Evolutionary conservation across 2,797 vertebrate genomes (phyloP).

Genomic region (Chromis chromis): DNA sequence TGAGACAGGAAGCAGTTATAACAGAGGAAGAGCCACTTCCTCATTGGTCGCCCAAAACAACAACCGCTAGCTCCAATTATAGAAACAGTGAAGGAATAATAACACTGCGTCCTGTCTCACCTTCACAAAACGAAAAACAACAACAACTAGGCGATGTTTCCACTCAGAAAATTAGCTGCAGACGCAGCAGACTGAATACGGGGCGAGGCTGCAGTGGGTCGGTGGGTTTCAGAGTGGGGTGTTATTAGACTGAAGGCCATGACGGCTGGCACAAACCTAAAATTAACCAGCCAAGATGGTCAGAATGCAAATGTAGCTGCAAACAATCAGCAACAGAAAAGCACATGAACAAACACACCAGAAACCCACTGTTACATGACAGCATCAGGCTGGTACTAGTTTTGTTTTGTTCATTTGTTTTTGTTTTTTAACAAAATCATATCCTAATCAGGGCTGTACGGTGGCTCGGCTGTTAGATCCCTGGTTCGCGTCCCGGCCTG

Average conservation of each 20-base stretch:
- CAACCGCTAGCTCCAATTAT: conserved; percentile 69
- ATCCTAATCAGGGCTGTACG: too few relatives aligned
- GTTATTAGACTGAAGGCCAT: conserved; percentile 17
- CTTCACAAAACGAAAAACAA: conserved; percentile 18
- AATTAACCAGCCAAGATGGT: conserved; percentile 3
- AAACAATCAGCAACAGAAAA: background rate
- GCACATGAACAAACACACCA: background rate
- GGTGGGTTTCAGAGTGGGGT: conserved; percentile 24
- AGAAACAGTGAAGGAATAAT: conserved; percentile 60
- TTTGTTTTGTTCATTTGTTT: too few relatives aligned
- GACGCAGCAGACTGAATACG: background rate
- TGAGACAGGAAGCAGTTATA: conserved; percentile 80
- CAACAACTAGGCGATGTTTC: conserved; percentile 50
- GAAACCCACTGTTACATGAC: background rate
- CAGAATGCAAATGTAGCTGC: background rate
- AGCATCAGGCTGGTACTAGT: background rate
- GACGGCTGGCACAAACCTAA: background rate
- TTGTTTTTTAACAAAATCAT: too few relatives aligned
- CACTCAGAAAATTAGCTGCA: conserved; percentile 31
- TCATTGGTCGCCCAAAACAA: conserved; percentile 75
- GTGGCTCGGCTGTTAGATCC: too few relatives aligned
- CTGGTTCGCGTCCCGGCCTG: too few relatives aligned
- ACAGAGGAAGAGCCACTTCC: conserved; percentile 85
- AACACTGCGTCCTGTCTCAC: conserved; percentile 40
- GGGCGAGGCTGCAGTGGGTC: background rate